Conservation (phyloP, 2,888 invertebrate genomes). For the Hirtodrosophila alboralis region DNA sequence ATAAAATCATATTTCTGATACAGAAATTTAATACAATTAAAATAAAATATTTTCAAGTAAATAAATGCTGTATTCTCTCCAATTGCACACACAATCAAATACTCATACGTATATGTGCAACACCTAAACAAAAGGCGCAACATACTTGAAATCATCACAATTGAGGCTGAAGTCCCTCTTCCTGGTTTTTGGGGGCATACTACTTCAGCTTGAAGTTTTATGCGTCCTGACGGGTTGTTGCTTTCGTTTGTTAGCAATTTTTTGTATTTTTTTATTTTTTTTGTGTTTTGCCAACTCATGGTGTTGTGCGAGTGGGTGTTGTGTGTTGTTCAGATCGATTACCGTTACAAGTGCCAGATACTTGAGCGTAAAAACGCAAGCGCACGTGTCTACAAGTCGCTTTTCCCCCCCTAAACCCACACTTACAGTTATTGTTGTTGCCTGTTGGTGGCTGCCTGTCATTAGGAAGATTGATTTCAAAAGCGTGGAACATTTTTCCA, state of each 20-base stretch:
- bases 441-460: constrained; percentile 56
- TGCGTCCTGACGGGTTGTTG: constrained; percentile 42
- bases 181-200: background rate
- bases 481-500: constrained; percentile 54
- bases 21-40: too few species aligned
- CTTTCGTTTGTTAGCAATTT: constrained; percentile 23
- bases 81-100: background rate
- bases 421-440: constrained; percentile 16
- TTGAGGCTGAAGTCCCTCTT: constrained; percentile 26
- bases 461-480: constrained; percentile 78
- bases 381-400: constrained; percentile 68
- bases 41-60: too few species aligned
- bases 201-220: constrained; percentile 16
- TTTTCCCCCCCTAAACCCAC: background rate
- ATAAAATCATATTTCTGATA: too few species aligned
- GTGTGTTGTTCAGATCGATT: constrained; percentile 73
- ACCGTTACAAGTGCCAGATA: constrained; percentile 74
- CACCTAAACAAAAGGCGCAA: constrained; percentile 19
- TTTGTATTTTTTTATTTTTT: constrained; percentile 12
- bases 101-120: constrained; percentile 1
- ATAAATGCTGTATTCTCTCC: too few species aligned
- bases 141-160: constrained; percentile 46
- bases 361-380: constrained; percentile 70
- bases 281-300: constrained; percentile 45
- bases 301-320: constrained; percentile 47